These are phyloP conservation scores for Caenorhabditis sp. DNA, from an alignment of 2,888 invertebrate genomes.

Conservation along the genomic window DNA sequence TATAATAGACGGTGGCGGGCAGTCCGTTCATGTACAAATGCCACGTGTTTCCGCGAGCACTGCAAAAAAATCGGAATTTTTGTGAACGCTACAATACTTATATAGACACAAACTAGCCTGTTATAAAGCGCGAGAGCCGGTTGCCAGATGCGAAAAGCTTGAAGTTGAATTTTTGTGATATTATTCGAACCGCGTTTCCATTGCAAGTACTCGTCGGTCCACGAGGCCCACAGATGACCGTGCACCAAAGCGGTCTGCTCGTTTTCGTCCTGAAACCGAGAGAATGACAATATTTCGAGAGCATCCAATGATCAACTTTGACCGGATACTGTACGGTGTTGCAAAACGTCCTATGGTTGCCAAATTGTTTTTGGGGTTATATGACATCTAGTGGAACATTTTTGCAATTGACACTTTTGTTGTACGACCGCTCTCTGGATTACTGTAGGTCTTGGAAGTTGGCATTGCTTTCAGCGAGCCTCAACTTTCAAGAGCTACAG, in stretches of 20 bases:
- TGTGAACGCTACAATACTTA: not conserved
- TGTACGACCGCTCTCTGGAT: too few relatives aligned
- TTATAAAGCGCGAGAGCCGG: slow-evolving; percentile 77
- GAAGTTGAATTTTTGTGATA: slow-evolving; percentile 65
- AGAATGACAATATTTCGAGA: too few relatives aligned
- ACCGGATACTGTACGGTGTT: too few relatives aligned
- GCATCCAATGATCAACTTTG: too few relatives aligned
- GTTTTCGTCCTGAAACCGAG: slow-evolving; percentile 69
- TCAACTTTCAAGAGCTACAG: too few relatives aligned
- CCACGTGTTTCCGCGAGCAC: slow-evolving; percentile 76
- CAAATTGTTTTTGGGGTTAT: too few relatives aligned
- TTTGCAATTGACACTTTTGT: too few relatives aligned
- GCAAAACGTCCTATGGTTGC: not conserved
- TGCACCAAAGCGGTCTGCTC: slow-evolving; percentile 78
- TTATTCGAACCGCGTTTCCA: slow-evolving; percentile 70
- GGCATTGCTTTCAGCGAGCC: too few relatives aligned
- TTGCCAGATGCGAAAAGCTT: slow-evolving; percentile 75
- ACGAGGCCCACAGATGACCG: slow-evolving; percentile 73
- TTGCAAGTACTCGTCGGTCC: slow-evolving; percentile 76
- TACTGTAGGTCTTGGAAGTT: too few relatives aligned
- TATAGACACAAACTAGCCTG: too few relatives aligned
- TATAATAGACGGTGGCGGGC: slow-evolving; percentile 69
- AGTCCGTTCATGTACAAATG: slow-evolving; percentile 75
- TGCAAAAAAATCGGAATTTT: slow-evolving; percentile 40
- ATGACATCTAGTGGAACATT: too few relatives aligned